Conservation (phyloP, 2,888 invertebrate species). For the Subacronicta megacephala region DNA sequence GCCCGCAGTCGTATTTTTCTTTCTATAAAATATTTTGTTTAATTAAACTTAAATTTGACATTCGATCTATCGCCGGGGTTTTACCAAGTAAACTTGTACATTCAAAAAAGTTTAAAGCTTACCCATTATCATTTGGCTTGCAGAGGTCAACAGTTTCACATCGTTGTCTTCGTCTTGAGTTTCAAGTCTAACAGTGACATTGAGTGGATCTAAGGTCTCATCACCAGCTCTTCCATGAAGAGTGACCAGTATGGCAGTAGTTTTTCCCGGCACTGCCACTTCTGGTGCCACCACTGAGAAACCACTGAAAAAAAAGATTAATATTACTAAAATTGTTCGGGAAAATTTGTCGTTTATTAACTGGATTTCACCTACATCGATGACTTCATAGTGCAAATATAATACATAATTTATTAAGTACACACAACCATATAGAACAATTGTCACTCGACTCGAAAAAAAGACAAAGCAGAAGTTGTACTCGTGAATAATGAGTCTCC, state of each 20-base stretch:
- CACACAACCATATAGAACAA: too few species aligned
- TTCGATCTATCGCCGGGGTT: too few species aligned
- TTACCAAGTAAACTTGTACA: not conserved
- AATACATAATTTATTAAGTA: too few species aligned
- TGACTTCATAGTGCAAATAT: too few species aligned
- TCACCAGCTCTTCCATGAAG: conserved; percentile 87
- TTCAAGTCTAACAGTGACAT: conserved; percentile 90
- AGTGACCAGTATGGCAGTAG: conserved; percentile 91
- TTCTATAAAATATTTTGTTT: too few species aligned
- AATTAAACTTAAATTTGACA: too few species aligned
- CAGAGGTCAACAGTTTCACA: conserved; percentile 81
- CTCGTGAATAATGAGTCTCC: not conserved
- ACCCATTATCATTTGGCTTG: conserved; percentile 87
- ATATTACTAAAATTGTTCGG: not conserved
- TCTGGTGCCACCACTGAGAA: conserved; percentile 92
- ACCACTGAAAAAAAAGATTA: conserved; percentile 82
- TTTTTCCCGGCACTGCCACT: conserved; percentile 91
- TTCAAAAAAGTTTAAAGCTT: conserved; percentile 39
- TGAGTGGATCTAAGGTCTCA: conserved; percentile 83
- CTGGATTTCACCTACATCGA: too few species aligned
- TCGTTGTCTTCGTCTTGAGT: conserved; percentile 83
- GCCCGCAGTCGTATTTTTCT: too few species aligned
- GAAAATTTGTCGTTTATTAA: too few species aligned
- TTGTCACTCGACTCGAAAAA: too few species aligned
- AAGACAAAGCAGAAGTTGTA: not conserved